These are phyloP conservation scores for Lasioglossum pauxillum DNA, from an alignment of 2,888 invertebrate genomes.

Conservation along the genomic window DNA sequence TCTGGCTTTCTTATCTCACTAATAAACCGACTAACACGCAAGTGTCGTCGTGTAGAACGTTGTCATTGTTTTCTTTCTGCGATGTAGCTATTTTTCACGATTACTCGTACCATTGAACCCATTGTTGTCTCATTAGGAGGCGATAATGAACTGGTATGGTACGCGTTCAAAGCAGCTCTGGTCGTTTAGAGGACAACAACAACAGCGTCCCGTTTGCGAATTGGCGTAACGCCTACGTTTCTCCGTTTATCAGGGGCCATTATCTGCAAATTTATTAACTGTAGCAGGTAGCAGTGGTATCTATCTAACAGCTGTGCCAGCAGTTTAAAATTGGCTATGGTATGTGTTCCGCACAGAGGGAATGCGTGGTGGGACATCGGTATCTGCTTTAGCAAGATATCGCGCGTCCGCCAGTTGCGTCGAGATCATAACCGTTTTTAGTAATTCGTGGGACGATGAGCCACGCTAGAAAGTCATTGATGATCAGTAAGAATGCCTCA, in stretches of 20 bases:
- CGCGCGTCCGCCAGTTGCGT: slow-evolving; percentile 67
- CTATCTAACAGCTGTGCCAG: slow-evolving; percentile 63
- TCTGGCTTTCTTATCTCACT: slow-evolving; percentile 42
- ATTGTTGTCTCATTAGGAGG: not conserved
- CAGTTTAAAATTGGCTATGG: slow-evolving; percentile 74
- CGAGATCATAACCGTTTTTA: slow-evolving; percentile 53
- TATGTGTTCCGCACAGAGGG: slow-evolving; percentile 65
- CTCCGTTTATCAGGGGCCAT: slow-evolving; percentile 16
- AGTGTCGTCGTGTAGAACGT: not conserved
- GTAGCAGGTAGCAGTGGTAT: slow-evolving; percentile 35
- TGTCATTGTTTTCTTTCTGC: not conserved
- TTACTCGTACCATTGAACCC: not conserved
- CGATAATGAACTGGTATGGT: not conserved
- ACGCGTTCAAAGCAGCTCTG: not conserved
- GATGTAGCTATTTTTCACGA: not conserved
- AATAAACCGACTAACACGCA: slow-evolving; percentile 25
- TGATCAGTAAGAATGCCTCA: slow-evolving; percentile 66
- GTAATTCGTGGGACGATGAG: slow-evolving; percentile 60
- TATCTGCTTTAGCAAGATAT: slow-evolving; percentile 68
- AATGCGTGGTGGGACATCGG: slow-evolving; percentile 41
- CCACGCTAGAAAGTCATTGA: slow-evolving; percentile 44
- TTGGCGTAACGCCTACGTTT: slow-evolving; percentile 1
- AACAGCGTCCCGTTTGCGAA: not conserved
- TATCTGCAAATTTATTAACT: slow-evolving; percentile 29
- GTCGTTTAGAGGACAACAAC: not conserved